Percentiles rank a stretch among this genome's conserved stretches.
These are phyloP conservation scores for Drosophila nasuta DNA, from an alignment of 1,140 invertebrate species.

Conservation along the genomic window DNA sequence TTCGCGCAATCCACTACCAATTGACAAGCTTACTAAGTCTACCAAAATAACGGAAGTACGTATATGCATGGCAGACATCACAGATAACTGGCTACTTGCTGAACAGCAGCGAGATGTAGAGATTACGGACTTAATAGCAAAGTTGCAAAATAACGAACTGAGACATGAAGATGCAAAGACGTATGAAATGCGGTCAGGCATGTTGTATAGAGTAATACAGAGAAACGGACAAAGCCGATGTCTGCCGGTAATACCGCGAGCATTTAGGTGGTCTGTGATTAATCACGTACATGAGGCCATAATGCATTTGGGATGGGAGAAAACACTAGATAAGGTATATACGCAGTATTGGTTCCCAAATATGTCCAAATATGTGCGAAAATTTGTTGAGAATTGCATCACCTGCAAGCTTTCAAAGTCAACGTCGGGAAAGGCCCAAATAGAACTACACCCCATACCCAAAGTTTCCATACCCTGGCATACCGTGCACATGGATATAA, in stretches of 20 bases:
- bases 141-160: slow-evolving; percentile 1
- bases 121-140: not conserved
- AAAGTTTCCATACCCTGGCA: slow-evolving; percentile 20
- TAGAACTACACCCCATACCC: slow-evolving; percentile 19
- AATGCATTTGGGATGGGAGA: not conserved
- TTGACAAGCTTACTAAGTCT: not conserved
- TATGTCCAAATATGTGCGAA: not conserved
- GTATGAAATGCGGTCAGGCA: not conserved
- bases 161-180: slow-evolving; percentile 1
- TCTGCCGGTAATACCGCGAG: not conserved
- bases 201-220: not conserved
- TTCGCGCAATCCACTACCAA: not conserved
- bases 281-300: not conserved
- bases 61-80: not conserved
- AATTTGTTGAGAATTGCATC: not conserved
- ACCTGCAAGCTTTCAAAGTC: slow-evolving; percentile 13
- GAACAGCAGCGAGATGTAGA: not conserved
- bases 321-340: not conserved
- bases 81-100: not conserved
- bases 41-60: not conserved
- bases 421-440: slow-evolving; percentile 14
- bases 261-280: not conserved
- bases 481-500: not conserved
- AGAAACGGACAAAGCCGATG: not conserved
- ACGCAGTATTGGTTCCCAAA: not conserved